Percentiles rank a stretch among this genome's conserved stretches.
These are phyloP conservation scores for Ceyx melanurus DNA, from an alignment of 2,113 vertebrate species.

Conservation along the genomic window DNA sequence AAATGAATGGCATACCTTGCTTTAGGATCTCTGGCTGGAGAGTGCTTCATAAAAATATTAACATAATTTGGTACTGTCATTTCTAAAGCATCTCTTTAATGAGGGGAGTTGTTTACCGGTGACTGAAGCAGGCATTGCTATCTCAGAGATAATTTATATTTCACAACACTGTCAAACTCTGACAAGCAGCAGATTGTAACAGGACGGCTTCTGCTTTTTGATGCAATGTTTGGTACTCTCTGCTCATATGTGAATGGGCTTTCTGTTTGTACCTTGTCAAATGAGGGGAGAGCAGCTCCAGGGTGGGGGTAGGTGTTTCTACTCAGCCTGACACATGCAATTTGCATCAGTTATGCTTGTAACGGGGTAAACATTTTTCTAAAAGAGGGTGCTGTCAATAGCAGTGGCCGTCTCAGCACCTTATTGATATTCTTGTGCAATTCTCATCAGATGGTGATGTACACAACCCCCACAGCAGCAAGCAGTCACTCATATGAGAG, in stretches of 20 bases:
- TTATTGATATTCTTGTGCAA: background rate
- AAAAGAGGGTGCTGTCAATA: background rate
- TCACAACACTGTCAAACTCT: conserved; percentile 67
- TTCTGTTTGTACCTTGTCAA: conserved; percentile 56
- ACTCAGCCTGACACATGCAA: conserved; percentile 12
- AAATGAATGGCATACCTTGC: background rate
- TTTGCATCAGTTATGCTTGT: conserved; percentile 49
- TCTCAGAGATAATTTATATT: conserved; percentile 66
- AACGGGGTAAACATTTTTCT: conserved; percentile 8
- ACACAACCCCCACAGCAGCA: rapidly evolving
- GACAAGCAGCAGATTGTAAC: conserved; percentile 70
- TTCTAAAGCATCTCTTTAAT: conserved; percentile 59
- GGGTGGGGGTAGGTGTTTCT: conserved; percentile 16
- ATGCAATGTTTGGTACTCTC: conserved; percentile 39
- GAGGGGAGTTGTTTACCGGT: conserved; percentile 58
- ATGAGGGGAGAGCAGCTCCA: background rate
- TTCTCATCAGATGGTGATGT: background rate
- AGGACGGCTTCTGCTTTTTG: conserved; percentile 55
- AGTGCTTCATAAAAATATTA: conserved; percentile 36
- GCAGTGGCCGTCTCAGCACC: background rate
- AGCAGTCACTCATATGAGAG: background rate
- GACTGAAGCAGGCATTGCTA: conserved; percentile 43
- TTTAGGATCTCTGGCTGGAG: conserved; percentile 6
- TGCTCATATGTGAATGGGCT: background rate
- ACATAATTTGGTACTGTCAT: conserved; percentile 61